A percentile compares a stretch with the other conserved stretches of the same genome.
phyloP scores from a whole-genome alignment of 2,888 invertebrate species.

The Monopis laevigella region DNA sequence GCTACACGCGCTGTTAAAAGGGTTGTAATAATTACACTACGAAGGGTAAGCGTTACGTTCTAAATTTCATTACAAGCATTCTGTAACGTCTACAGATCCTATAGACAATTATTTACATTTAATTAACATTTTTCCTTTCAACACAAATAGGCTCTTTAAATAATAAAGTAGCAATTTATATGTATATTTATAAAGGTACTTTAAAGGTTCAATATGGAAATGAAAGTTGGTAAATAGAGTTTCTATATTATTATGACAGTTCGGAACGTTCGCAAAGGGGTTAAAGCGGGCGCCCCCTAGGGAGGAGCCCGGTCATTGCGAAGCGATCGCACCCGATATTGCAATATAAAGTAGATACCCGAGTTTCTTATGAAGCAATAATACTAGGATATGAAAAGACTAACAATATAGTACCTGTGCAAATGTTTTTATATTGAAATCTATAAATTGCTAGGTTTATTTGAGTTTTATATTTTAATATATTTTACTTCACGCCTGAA shows the following conservation, averaged over 20 bases:
- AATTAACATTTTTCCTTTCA: neutral
- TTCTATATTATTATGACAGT: neutral
- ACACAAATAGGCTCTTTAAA: no score
- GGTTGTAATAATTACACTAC: constrained; percentile 9
- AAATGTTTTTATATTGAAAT: no score
- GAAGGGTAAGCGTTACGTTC: constrained; percentile 8
- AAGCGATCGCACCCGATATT: constrained; percentile 38
- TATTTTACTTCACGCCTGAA: no score
- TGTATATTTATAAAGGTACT: no score
- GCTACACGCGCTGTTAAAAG: constrained; percentile 6
- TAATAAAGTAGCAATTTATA: no score
- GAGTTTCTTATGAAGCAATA: no score
- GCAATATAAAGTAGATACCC: constrained; percentile 31
- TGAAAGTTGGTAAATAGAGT: neutral
- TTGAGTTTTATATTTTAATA: no score
- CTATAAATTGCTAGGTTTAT: no score
- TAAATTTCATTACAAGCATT: constrained; percentile 11
- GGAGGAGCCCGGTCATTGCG: constrained; percentile 24
- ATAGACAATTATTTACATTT: constrained; percentile 3
- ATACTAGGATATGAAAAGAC: no score
- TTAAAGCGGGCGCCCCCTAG: constrained; percentile 27
- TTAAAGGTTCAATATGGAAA: neutral
- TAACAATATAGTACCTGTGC: no score
- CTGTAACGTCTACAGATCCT: neutral
- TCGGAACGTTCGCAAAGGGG: neutral